Percentiles rank a stretch among this genome's conserved stretches.
Evolutionary conservation across 2,113 vertebrate genomes (phyloP).

Genomic region (Asarcornis scutulata): DNA sequence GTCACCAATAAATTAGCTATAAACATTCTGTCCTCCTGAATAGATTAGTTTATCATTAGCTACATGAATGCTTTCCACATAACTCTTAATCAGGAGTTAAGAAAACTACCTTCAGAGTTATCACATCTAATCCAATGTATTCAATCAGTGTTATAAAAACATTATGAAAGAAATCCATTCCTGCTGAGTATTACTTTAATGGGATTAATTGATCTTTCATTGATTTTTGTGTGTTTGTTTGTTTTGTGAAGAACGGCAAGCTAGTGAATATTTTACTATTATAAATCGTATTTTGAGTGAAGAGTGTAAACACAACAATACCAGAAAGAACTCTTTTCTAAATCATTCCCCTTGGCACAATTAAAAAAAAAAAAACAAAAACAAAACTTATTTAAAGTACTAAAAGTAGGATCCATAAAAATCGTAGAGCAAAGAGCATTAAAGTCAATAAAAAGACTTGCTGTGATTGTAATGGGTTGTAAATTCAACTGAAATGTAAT

Average conservation of each 20-base stretch:
- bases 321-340: not conserved
- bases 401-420: not conserved
- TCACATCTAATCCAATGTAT: not conserved
- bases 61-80: not conserved
- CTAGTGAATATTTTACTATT: not conserved
- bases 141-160: not conserved
- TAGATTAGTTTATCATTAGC: conserved; percentile 51
- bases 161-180: not conserved
- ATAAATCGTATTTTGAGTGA: not conserved
- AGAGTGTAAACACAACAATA: not conserved
- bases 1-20: conserved; percentile 54
- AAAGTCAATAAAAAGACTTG: not conserved
- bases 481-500: not conserved
- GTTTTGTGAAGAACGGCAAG: not conserved
- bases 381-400: not conserved
- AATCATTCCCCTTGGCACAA: not conserved
- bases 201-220: not conserved
- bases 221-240: not conserved
- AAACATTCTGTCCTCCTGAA: conserved; percentile 57
- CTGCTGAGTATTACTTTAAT: not conserved
- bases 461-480: not conserved
- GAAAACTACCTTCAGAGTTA: not conserved
- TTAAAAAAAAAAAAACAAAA: not conserved
- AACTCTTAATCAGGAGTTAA: conserved; percentile 16
- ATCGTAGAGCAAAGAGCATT: not conserved